A percentile compares a stretch with the other conserved stretches of the same genome.
Conservation (phyloP, 2,888 invertebrate genomes). For the Gerosis bhagava region DNA sequence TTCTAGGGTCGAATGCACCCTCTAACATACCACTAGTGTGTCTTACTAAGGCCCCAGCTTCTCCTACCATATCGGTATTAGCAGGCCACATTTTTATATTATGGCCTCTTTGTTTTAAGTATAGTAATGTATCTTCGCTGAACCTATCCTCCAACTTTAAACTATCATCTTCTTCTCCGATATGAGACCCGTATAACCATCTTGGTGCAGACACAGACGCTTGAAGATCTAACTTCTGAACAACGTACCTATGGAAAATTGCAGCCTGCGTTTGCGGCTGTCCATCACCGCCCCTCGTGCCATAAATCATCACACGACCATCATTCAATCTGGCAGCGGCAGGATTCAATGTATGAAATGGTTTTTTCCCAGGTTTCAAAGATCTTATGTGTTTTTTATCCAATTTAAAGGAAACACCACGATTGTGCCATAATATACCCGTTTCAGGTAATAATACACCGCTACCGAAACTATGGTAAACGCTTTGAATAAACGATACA, state of each 20-base stretch:
- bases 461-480: conserved; percentile 63
- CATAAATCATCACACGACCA: conserved; percentile 65
- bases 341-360: conserved; percentile 66
- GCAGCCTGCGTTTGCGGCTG: conserved; percentile 71
- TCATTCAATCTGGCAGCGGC: conserved; percentile 65
- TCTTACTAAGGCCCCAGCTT: conserved; percentile 64
- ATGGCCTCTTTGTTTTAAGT: conserved; percentile 59
- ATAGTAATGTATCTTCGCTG: conserved; percentile 48
- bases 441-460: conserved; percentile 62
- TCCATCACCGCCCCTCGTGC: conserved; percentile 70
- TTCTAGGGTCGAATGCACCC: conserved; percentile 67
- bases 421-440: conserved; percentile 70
- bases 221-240: conserved; percentile 59
- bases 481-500: conserved; percentile 71
- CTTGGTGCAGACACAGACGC: conserved; percentile 55
- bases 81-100: no score
- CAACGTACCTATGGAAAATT: conserved; percentile 67
- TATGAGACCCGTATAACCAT: conserved; percentile 59
- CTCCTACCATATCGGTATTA: conserved; percentile 52
- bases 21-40: conserved; percentile 61
- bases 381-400: conserved; percentile 49
- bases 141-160: conserved; percentile 62
- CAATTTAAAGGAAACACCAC: conserved; percentile 57
- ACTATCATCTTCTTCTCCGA: conserved; percentile 40
- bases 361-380: conserved; percentile 67